These are phyloP conservation scores for Caradrina kadenii DNA, from an alignment of 2,888 invertebrate species.

Conservation along the genomic window DNA sequence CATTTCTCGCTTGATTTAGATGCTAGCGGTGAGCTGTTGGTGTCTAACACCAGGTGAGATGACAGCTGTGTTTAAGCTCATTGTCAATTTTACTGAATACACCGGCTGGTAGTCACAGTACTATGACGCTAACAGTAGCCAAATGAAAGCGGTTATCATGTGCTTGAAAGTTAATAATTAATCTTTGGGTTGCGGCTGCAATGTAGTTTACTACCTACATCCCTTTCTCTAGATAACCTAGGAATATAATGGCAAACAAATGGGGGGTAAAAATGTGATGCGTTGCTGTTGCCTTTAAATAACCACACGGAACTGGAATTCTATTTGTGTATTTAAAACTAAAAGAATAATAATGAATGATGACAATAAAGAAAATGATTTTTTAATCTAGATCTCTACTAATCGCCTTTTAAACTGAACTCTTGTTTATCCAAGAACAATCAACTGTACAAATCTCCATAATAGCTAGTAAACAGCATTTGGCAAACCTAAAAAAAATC, in stretches of 20 bases:
- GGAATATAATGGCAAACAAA: too few species aligned
- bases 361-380: not conserved
- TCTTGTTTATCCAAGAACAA: not conserved
- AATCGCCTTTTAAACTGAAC: slow-evolving; percentile 39
- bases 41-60: too few species aligned
- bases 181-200: not conserved
- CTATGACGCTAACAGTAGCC: not conserved
- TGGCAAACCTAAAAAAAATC: not conserved
- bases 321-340: not conserved
- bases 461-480: slow-evolving; percentile 3
- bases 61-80: too few species aligned
- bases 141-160: not conserved
- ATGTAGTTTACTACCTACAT: not conserved
- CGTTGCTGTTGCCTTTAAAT: not conserved
- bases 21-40: too few species aligned
- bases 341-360: not conserved
- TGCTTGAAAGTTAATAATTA: not conserved
- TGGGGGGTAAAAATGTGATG: not conserved
- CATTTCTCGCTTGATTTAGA: not conserved
- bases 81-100: too few species aligned
- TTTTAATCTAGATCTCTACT: slow-evolving; percentile 4
- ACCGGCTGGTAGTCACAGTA: not conserved
- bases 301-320: not conserved
- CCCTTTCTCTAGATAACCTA: not conserved
- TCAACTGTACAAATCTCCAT: slow-evolving; percentile 4